Base-by-base conservation (phyloP, 1,140 invertebrate species). In the Cheumatopsyche charites region DNA sequence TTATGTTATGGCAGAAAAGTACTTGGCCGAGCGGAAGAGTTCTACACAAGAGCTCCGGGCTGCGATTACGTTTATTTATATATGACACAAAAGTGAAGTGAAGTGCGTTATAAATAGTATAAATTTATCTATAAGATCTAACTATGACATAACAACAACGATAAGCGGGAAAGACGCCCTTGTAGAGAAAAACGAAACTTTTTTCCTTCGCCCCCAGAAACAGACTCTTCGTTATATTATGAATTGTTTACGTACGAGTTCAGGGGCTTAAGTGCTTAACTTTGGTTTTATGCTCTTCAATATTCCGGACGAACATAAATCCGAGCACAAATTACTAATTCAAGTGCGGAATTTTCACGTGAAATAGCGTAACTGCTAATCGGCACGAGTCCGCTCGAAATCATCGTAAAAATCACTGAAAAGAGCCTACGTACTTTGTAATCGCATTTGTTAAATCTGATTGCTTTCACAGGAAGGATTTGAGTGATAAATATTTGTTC, bases 191-290 rank as follows among this genome's bases (percentile, higher is more conserved):
- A 58, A 21, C 5, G 23, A 58, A 58, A 58, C 55, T 58, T 58
- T 58, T 58, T 58, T 36, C 29, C 29, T n/a, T 9, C 29, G 29
- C 29, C 9, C 9, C 29, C 55, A 13, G 55, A 47, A 47, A 47
- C 43, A 15, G 15, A 47, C 21, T 23, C 55, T 58, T 58, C 55
- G 21, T 58, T 23, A 36, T 36, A 58, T 58, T 58, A 23, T 13
- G 55, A 58, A 58, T 58, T 58, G 21, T 58, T 58, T 58, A 19
- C 55, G 55, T 58, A 58, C 55, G 55, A 58, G 55, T 58, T 58
- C 55, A 26, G 21, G 55, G 13, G 55, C 55, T 58, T 58, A 58
- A 58, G 55, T 58, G 55, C 55, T 23, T 25, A 58, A 58, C 55
- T 58, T 58, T 23, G 55, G 23, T 58, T 58, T 58, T 58, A 52